Conservation (phyloP, 2,797 vertebrate species). For the Danio choprae region DNA sequence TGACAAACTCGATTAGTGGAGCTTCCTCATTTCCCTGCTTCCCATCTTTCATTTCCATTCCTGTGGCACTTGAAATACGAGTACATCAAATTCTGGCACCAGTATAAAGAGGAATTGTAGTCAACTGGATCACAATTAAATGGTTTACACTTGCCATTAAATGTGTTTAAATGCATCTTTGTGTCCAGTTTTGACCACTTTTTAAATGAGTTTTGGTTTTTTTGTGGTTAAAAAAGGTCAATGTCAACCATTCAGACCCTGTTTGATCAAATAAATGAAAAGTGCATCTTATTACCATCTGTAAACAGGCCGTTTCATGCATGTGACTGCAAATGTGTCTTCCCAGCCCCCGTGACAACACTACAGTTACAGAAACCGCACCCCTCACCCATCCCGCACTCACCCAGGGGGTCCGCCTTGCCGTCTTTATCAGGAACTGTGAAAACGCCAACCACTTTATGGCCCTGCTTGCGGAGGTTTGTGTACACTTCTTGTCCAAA, state of each 20-base stretch:
- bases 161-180: too few species aligned
- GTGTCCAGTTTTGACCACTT: too few species aligned
- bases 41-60: background rate
- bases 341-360: constrained; percentile 4
- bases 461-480: constrained; percentile 89
- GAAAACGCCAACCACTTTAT: constrained; percentile 95
- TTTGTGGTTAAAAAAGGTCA: too few species aligned
- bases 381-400: constrained; percentile 66
- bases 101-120: too few species aligned
- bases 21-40: constrained; percentile 4
- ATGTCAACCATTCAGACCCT: too few species aligned
- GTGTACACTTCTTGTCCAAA: constrained; percentile 98
- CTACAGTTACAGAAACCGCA: constrained; percentile 9
- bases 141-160: too few species aligned
- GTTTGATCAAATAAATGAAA: too few species aligned
- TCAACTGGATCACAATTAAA: too few species aligned
- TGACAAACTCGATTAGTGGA: constrained; percentile 16
- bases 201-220: too few species aligned
- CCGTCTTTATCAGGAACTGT: constrained; percentile 97
- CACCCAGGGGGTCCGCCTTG: constrained; percentile 95
- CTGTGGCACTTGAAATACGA: background rate
- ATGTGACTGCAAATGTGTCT: background rate
- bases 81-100: too few species aligned
- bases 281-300: too few species aligned
- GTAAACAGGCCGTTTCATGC: too few species aligned